Percentiles rank a stretch among this genome's conserved stretches.
These are phyloP conservation scores for Poecilia latipinna DNA, from an alignment of 2,113 vertebrate genomes.

Conservation along the genomic window DNA sequence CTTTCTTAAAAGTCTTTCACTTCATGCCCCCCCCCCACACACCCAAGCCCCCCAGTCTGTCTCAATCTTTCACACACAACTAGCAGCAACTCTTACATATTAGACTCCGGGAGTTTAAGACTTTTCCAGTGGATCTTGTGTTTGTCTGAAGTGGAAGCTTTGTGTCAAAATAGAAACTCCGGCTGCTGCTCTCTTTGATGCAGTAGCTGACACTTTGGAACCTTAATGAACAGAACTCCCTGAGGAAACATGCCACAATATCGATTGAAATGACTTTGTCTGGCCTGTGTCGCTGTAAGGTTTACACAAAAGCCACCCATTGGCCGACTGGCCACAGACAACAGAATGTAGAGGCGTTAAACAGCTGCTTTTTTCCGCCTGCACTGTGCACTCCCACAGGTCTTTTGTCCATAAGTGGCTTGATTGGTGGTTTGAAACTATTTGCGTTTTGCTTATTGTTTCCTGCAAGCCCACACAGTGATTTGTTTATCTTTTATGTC, in stretches of 20 bases:
- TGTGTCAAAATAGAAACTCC: constrained; percentile 41
- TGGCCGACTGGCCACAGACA: constrained; percentile 17
- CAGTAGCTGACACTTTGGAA: constrained; percentile 35
- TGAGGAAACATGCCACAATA: constrained; percentile 54
- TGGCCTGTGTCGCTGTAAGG: constrained; percentile 35
- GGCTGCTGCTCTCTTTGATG: constrained; percentile 49
- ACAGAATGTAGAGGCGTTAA: constrained; percentile 35
- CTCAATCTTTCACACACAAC: constrained; percentile 6
- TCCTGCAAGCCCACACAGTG: constrained; percentile 49
- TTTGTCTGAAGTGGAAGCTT: constrained; percentile 34
- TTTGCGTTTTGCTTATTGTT: constrained; percentile 61
- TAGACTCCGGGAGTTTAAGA: constrained; percentile 22
- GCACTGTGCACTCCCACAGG: constrained; percentile 39
- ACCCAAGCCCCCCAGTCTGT: neutral
- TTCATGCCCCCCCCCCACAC: constrained; percentile 6
- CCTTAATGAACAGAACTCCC: constrained; percentile 64
- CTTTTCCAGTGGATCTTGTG: constrained; percentile 3
- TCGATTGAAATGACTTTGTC: constrained; percentile 66
- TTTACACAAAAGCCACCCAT: constrained; percentile 51
- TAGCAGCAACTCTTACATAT: constrained; percentile 31
- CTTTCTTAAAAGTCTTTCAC: constrained; percentile 38
- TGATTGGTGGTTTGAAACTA: constrained; percentile 44
- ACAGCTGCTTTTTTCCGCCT: constrained; percentile 31
- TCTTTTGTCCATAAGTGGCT: constrained; percentile 59
- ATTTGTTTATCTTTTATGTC: constrained; percentile 30